Base-by-base conservation (phyloP, 2,888 invertebrate species). In the Meandrusa payeni region DNA sequence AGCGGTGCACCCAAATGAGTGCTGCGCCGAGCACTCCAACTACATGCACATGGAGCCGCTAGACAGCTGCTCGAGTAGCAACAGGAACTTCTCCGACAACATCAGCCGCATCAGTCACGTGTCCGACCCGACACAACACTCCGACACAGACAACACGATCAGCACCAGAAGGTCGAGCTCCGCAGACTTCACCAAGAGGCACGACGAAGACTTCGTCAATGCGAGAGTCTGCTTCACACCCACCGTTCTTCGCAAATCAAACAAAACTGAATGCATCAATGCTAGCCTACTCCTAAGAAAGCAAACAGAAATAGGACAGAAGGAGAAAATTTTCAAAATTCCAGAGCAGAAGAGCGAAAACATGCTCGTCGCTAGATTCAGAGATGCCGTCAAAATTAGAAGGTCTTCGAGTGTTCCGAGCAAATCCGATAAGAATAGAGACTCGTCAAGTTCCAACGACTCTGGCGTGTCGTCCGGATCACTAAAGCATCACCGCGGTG, bases 401-500 rank as follows among this genome's bases (percentile, higher is more conserved):
- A 77, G 93, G 22, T 92, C 92, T 0, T 91, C 92, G 0, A 92
- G 92, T 51, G 92, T 92, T 0, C 92, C 92, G 1, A 93, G 92
- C 51, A 93, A 93, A 67, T 89, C 90, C 0, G 91, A 91, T 3
- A 91, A 91, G 51, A 93, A 93, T 47, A 75, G 93, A 43, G 92
- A 93, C 54, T 93, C 93, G 0, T 92, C 92, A 0, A 92, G 92
- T 59, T 92, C 92, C 2, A 92, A 92, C 57, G 93, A 93, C 57
- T 93, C 93, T 0, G 93, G 93, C 0, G 92, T 93, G 0, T 92
- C 92, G 0, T 91, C 91, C 0, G 92, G 91, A 0, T 92, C 92
- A 0, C 66, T 91, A 36, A 91, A 91, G 45, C 91, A 91, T 54
- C 85, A 90, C 54, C 90, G 80, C 4, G 89, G 89, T 0, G 91